Base-by-base conservation (phyloP, 2,888 invertebrate genomes). In the Temnothorax unifasciatus region DNA sequence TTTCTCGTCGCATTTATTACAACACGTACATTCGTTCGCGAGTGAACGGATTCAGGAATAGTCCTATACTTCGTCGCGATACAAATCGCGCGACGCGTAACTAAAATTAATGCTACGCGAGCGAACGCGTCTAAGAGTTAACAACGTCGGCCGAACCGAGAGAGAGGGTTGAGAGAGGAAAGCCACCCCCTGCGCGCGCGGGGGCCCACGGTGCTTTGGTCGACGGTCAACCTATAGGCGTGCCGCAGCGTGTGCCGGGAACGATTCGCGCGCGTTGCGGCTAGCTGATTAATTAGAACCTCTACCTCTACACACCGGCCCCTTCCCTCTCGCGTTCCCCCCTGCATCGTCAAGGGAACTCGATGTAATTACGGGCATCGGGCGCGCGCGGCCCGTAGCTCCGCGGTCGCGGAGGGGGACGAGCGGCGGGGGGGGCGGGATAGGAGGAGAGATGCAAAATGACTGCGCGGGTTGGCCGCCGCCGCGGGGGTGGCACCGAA, bases 261-360 rank as follows among this genome's bases (percentile, higher is more conserved):
- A 84, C 85, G 90, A 88, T 90, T 90, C 90, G 90, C 90, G 91
- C 91, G 89, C 83, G 75, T 85, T 86, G 90, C 87, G 91, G 89
- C 92, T 92, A 93, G 93, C 91, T 94, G 93, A 94, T 94, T 93
- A 93, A 93, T 94, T 93, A 94, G 93, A 93, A 93, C 91, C 92
- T 93, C 85, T 81, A 75, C 84, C 69, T 74, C 64, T 63, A 15
- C 54, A 18, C 69, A 29, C 85, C 29, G 29, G 3, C n/a, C 76
- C 15, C 29, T 29, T 29, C 66, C 85, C n/a, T 63, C 18, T 15
- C 57, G 34, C 52, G 79, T 21, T 64, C 64, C 41, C 64, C 64
- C 57, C 63, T n/a, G n/a, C n/a, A 71, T 57, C 73, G 69, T 83
- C 76, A 83, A 86, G 83, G 52, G 86, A 79, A 69, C 79, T 69